Conservation (phyloP, 2,888 invertebrate species). For the Lochmaea capreae region DNA sequence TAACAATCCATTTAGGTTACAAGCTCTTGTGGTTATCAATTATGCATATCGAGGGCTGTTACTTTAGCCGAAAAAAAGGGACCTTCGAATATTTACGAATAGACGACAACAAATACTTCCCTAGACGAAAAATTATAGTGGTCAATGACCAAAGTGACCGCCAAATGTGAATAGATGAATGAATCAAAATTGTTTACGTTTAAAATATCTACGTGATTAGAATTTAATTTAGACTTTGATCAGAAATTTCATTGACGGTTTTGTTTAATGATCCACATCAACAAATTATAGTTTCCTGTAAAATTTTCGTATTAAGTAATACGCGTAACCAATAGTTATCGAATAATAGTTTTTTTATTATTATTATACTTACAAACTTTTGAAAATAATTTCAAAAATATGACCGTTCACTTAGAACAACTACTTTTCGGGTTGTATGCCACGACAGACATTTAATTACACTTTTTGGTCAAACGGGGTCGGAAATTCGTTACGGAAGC, state of each 20-base stretch:
- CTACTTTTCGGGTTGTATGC: no score
- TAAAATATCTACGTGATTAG: not conserved
- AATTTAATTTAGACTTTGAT: not conserved
- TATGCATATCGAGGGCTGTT: not conserved
- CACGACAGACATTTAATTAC: no score
- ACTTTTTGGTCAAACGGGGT: no score
- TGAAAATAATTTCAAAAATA: no score
- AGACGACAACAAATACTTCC: not conserved
- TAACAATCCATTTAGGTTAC: not conserved
- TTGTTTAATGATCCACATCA: not conserved
- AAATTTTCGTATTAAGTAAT: no score
- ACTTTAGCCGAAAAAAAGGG: not conserved
- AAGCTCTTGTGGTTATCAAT: not conserved
- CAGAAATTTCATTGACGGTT: not conserved
- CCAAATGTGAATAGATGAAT: conserved; percentile 1
- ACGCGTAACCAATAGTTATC: no score
- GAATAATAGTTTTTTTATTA: no score
- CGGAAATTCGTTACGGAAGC: no score
- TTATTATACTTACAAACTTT: no score
- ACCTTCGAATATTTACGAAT: not conserved
- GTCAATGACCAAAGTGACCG: conserved; percentile 5
- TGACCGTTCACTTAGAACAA: no score
- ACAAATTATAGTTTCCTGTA: no score
- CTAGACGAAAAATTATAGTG: not conserved
- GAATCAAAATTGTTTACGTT: not conserved